Conservation (phyloP, 2,113 vertebrate genomes). For the Machaerirhynchus nigripectus region DNA sequence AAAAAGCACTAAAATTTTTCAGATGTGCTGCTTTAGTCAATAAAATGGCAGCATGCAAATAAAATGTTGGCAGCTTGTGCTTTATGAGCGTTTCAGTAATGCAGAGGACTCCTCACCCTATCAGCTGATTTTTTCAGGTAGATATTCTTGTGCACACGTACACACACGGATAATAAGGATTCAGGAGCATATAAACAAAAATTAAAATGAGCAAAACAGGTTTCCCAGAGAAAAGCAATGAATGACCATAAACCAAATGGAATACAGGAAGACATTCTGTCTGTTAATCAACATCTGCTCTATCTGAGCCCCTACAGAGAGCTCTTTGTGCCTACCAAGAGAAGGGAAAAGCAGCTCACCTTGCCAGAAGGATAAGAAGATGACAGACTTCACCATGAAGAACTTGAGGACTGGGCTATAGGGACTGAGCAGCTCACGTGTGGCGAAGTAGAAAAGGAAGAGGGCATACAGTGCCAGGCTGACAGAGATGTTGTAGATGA, state of each 20-base stretch:
- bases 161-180: not conserved
- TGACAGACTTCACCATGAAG: slow-evolving; percentile 97
- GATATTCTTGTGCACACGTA: not conserved
- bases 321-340: not conserved
- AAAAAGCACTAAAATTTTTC: not conserved
- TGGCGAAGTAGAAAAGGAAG: slow-evolving; percentile 95
- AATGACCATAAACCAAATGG: not conserved
- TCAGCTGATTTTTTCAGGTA: not conserved
- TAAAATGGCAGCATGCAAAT: not conserved
- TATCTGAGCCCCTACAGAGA: not conserved
- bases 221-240: not conserved
- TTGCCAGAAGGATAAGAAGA: slow-evolving; percentile 97
- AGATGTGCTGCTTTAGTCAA: not conserved
- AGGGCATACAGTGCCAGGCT: slow-evolving; percentile 93
- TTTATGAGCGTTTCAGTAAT: not conserved
- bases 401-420: slow-evolving; percentile 97
- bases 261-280: not conserved
- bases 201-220: not conserved
- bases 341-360: slow-evolving; percentile 70
- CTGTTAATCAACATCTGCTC: not conserved
- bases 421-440: slow-evolving; percentile 88
- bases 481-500: slow-evolving; percentile 96
- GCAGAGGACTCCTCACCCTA: not conserved
- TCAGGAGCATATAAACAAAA: not conserved
- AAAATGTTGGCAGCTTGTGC: not conserved